A percentile compares a stretch with the other conserved stretches of the same genome.
These are phyloP conservation scores for Danio rerio DNA, from an alignment of 2,113 vertebrate genomes.

Conservation along the genomic window GRCz12tu NC_133198.1:2712501-2713000, in stretches of 20 bases:
- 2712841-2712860: constrained; percentile 88
- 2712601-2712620: constrained; percentile 83
- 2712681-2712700: constrained; percentile 93
- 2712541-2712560: constrained; percentile 93
- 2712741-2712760: constrained; percentile 83
- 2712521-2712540: constrained; percentile 86
- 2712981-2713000: constrained; percentile 88
- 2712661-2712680: constrained; percentile 90
- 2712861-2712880: constrained; percentile 91
- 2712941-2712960: constrained; percentile 94
- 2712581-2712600: constrained; percentile 97
- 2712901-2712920: constrained; percentile 91
- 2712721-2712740: constrained; percentile 85
- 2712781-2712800: constrained; percentile 97
- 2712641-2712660: constrained; percentile 82
- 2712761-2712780: constrained; percentile 91
- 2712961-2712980: constrained; percentile 92
- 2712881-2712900: constrained; percentile 92
- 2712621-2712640: constrained; percentile 81
- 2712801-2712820: constrained; percentile 98
- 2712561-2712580: constrained; percentile 97
- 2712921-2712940: constrained; percentile 89
- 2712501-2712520: constrained; percentile 85
- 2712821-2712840: constrained; percentile 95
- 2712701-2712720: constrained; percentile 78